Conservation (phyloP, 2,797 vertebrate genomes). For the Diceros bicornis region DNA sequence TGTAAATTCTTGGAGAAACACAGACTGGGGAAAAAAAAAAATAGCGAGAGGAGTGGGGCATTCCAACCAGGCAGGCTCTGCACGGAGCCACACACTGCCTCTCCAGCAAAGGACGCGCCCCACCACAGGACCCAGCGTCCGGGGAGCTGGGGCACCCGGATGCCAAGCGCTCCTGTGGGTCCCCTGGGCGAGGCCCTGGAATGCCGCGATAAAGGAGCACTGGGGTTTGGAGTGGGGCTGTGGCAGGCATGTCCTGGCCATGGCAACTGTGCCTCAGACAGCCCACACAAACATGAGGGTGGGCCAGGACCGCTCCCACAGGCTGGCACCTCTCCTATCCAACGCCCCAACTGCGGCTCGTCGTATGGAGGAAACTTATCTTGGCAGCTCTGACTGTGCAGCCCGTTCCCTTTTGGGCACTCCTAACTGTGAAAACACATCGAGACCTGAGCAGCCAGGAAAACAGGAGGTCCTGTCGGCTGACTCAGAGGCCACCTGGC, state of each 20-base stretch:
- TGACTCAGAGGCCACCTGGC: not conserved
- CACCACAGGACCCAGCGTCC: not conserved
- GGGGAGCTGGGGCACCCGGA: not conserved
- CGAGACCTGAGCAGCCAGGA: slow-evolving; percentile 38
- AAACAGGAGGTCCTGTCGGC: not conserved
- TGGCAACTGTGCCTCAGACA: not conserved
- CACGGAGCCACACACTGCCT: not conserved
- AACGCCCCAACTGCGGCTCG: fast-evolving
- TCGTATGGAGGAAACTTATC: not conserved
- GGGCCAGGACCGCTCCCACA: fast-evolving
- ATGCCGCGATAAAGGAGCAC: not conserved
- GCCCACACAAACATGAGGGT: fast-evolving
- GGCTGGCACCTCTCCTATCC: too few relatives aligned
- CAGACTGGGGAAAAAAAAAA: not conserved
- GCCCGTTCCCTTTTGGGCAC: not conserved
- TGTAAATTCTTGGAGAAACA: slow-evolving; percentile 30
- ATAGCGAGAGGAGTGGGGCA: not conserved
- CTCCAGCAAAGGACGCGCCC: not conserved
- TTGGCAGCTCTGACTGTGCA: not conserved
- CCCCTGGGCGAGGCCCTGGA: slow-evolving; percentile 8
- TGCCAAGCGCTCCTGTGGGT: not conserved
- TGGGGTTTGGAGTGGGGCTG: not conserved
- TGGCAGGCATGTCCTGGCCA: not conserved
- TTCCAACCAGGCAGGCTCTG: not conserved
- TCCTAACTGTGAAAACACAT: slow-evolving; percentile 68